Evolutionary conservation across 2,797 vertebrate genomes (phyloP), one percentile per base, ranked within the genome.

Genomic region (Tiaroga cobitis): DNA sequence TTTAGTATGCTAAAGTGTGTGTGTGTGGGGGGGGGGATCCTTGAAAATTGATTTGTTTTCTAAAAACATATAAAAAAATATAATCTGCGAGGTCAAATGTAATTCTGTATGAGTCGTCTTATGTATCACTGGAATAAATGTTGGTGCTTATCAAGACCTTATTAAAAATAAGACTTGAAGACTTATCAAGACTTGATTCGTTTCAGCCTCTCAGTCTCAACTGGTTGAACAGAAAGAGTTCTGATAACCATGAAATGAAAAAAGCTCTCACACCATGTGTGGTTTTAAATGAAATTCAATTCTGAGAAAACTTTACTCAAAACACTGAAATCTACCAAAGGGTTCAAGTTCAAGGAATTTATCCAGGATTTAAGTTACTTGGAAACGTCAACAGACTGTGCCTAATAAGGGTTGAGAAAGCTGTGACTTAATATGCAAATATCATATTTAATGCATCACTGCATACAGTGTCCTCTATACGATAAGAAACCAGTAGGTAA

Each of bases 331-430:
- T 32, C 19, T 79, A 19, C 76, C 34, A 21, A 56, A 56, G 24
- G 34, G 37, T 61, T 24, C 24, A 51, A 29, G 24, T 85, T 80
- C 67, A 73, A 43, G 56, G 83, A 80, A 72, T 80, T 16, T 16
- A 63, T 29, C n/a, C 8, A 43, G 46, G 24, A 77, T 54, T 65
- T 56, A 49, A 10, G 10, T 34, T 79, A 72, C 83, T 63, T 19
- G 26, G 83, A 72, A 80, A 80, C 7, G 10, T 73, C 51, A 80
- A 85, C 77, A 80, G 68, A 65, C 16, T 54, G 41, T 39, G 65
- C 3, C 67, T 11, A 51, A 61, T 3, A 34, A 43, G 7, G 8
- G 6, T 32, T 15, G 9, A 18, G 74, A 67, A 85, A 72, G 21
- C 29, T 34, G 72, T 69, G 41, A 63, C 24, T 59, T 49, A 11